These are phyloP conservation scores for Grapholita molesta DNA, from an alignment of 1,140 invertebrate genomes.

Conservation along the genomic window DNA sequence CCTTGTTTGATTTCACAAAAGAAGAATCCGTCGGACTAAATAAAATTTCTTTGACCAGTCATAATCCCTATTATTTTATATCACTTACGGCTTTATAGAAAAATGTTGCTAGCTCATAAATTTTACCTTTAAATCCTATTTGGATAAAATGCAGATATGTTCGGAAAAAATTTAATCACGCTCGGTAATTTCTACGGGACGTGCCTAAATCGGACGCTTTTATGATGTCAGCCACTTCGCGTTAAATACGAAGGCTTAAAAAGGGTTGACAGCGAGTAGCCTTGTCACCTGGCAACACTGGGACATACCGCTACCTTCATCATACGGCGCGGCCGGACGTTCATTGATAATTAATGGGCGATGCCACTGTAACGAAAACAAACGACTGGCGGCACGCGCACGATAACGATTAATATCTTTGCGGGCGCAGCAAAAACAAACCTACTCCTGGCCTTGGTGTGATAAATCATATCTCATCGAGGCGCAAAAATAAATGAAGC, in stretches of 20 bases:
- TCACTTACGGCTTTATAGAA: neutral
- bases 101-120: neutral
- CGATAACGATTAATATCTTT: conserved; percentile 76
- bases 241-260: conserved; percentile 74
- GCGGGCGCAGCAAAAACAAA: conserved; percentile 69
- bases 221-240: conserved; percentile 72
- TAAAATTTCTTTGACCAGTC: no score
- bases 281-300: conserved; percentile 72
- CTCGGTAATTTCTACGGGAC: conserved; percentile 59
- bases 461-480: conserved; percentile 75
- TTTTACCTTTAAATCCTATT: neutral
- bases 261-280: conserved; percentile 72
- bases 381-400: conserved; percentile 69
- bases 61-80: neutral
- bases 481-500: conserved; percentile 76
- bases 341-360: conserved; percentile 77
- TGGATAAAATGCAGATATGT: conserved; percentile 21
- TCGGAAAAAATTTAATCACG: conserved; percentile 66
- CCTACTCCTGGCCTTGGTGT: conserved; percentile 63
- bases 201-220: conserved; percentile 72
- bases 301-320: conserved; percentile 69
- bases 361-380: conserved; percentile 75
- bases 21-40: no score
- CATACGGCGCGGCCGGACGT: conserved; percentile 63
- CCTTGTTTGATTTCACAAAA: no score